Evolutionary conservation across 2,888 invertebrate genomes (phyloP), one percentile per base, ranked within the genome.

Genomic region (Zygaena filipendulae): DNA sequence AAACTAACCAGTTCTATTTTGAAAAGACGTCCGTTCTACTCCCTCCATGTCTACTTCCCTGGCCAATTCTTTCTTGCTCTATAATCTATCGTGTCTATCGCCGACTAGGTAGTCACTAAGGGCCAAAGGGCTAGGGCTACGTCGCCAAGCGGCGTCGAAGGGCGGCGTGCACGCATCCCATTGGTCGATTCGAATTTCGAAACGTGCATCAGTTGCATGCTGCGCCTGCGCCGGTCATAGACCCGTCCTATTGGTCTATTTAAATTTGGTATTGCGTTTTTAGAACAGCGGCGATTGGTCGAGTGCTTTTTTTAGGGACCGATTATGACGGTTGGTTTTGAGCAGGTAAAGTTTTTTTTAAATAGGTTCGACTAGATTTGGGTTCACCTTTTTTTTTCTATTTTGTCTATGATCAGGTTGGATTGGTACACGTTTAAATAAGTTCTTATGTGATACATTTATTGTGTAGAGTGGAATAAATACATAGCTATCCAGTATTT

Each of bases 241-340:
- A 52, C 42, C 39, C 27, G n/a, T 36, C 40, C 52, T 47, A 55
- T 57, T 55, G 54, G 53, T 41, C 55, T 57, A 57, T 55, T 38
- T 42, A 28, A 43, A 42, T 41, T 42, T 42, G 33, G 36, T 42
- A 42, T 42, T 38, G 35, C 36, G 35, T 43, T 31, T 30, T 23
- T 16, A 25, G n/a, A n/a, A n/a, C n/a, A n/a, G n/a, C n/a, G 25
- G 28, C 35, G 35, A 42, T 43, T 43, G 43, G 43, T 35, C 35
- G 35, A 32, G 24, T 21, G 24, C 30, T 35, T 35, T 28, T 16
- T 26, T 22, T 32, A 28, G 11, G 14, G 29, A 27, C 29, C 32
- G 29, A n/a, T 20, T 21, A 23, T 23, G 30, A 29, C 38, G 32
- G 31, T 36, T n/a, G n/a, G n/a, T n/a, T n/a, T n/a, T 36, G 39